Conservation (phyloP, 2,113 vertebrate species). For the cat (Felis catus) region F.catus_Fca126_mat1.0 CM031415.1:197303501-197304000, state of each 20-base stretch:
- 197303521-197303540: not conserved
- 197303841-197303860: fast-evolving
- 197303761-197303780: not conserved
- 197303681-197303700: not conserved
- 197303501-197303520: not conserved
- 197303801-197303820: fast-evolving
- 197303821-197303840: fast-evolving
- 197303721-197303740: not conserved
- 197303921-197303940: not conserved
- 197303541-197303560: not conserved
- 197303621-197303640: not conserved
- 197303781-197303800: no score
- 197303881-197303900: fast-evolving
- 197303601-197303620: no score
- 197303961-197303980: not conserved
- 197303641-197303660: not conserved
- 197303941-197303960: not conserved
- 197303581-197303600: not conserved
- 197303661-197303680: not conserved
- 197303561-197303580: not conserved
- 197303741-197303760: not conserved
- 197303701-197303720: fast-evolving
- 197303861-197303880: not conserved
- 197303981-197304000: not conserved
- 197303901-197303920: not conserved